Conservation (phyloP, 2,113 vertebrate genomes). For the Helogale parvula region DNA sequence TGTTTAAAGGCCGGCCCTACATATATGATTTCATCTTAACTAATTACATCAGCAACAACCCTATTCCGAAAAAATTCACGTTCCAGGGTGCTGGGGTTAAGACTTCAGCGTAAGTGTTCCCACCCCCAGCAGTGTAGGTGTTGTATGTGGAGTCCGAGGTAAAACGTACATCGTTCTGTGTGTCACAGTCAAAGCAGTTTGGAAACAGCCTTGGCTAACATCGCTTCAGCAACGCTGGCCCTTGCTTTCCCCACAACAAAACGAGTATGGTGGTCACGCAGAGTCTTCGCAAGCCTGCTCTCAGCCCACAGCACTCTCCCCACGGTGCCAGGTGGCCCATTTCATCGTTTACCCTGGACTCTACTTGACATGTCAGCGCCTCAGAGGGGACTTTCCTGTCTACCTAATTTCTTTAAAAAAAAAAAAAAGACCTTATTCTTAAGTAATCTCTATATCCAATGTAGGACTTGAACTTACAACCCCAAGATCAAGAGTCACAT, state of each 20-base stretch:
- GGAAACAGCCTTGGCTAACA: neutral
- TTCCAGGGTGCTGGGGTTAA: neutral
- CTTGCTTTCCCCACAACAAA: neutral
- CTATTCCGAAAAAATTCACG: neutral
- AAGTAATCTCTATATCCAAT: neutral
- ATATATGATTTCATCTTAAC: neutral
- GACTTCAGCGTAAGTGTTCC: neutral
- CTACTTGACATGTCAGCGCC: neutral
- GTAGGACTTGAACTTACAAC: neutral
- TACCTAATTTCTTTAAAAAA: neutral
- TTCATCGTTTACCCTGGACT: neutral
- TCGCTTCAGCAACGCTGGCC: neutral
- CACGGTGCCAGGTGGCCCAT: accelerated
- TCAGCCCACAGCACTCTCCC: accelerated
- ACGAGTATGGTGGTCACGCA: accelerated
- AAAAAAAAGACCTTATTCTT: neutral
- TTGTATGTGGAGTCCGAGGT: neutral
- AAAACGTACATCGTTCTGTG: neutral
- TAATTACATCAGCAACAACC: neutral
- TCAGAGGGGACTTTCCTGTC: neutral
- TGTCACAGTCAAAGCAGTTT: neutral
- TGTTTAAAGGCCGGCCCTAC: neutral
- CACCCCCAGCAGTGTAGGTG: no score
- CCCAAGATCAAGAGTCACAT: neutral
- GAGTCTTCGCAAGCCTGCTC: neutral